These are phyloP conservation scores for Delphinus delphis DNA, from an alignment of 2,113 vertebrate species.

Conservation along the genomic window DNA sequence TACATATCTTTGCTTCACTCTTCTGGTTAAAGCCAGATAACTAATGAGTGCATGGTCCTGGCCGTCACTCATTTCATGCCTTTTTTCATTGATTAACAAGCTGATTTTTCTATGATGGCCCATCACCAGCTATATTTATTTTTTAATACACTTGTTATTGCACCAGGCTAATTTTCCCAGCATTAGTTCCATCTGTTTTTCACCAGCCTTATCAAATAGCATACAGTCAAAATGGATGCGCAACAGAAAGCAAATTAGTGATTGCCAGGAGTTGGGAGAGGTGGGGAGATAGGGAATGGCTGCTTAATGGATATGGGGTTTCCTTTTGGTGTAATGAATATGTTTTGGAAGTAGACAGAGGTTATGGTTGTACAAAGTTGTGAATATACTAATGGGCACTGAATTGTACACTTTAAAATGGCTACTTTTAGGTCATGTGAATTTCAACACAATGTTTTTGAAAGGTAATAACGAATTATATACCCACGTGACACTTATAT, in stretches of 20 bases:
- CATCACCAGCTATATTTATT: slow-evolving; percentile 55
- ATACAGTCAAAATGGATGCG: slow-evolving; percentile 34
- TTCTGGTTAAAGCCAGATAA: slow-evolving; percentile 53
- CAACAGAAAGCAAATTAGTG: slow-evolving; percentile 28
- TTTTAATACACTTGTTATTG: slow-evolving; percentile 61
- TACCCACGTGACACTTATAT: not conserved
- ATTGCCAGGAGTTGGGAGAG: not conserved
- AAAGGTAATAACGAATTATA: not conserved
- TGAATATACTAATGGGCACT: not conserved
- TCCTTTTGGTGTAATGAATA: not conserved
- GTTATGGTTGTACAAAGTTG: not conserved
- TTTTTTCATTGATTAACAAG: slow-evolving; percentile 57
- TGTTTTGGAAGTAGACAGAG: not conserved
- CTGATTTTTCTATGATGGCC: slow-evolving; percentile 47
- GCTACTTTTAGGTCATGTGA: not conserved
- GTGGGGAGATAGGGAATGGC: not conserved
- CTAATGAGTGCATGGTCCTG: not conserved
- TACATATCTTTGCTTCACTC: not conserved
- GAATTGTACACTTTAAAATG: not conserved
- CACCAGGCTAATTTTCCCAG: slow-evolving; percentile 33
- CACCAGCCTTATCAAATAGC: slow-evolving; percentile 30
- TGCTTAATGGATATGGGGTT: not conserved
- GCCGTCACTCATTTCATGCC: slow-evolving; percentile 56
- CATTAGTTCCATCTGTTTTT: slow-evolving; percentile 57
- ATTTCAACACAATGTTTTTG: not conserved